Percentiles rank a stretch among this genome's conserved stretches.
Evolutionary conservation across 1,140 invertebrate species (phyloP).

Genomic region (Halesus radiatus): DNA sequence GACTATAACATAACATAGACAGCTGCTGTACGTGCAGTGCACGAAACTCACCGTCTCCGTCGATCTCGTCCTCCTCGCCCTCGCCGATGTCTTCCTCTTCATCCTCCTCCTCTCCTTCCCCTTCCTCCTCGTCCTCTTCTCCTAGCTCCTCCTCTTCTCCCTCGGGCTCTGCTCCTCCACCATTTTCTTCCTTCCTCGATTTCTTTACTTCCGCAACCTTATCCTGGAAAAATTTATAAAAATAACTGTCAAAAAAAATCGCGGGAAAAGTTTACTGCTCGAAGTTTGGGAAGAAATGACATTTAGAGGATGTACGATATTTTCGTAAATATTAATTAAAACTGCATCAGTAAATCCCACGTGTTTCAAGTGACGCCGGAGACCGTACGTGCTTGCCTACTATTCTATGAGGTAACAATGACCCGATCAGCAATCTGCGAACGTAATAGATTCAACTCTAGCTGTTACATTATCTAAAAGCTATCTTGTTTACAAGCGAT

Average conservation of each 20-base stretch:
- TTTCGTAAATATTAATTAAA: too few relatives aligned
- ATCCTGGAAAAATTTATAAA: slow-evolving; percentile 68
- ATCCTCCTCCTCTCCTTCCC: slow-evolving; percentile 76
- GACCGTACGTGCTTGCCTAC: slow-evolving; percentile 1
- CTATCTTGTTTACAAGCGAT: background rate
- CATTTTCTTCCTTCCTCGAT: slow-evolving; percentile 83
- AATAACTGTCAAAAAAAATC: too few relatives aligned
- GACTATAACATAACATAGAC: too few relatives aligned
- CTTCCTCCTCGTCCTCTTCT: slow-evolving; percentile 72
- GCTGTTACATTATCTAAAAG: background rate
- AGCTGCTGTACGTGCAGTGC: background rate
- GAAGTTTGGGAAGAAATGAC: too few relatives aligned
- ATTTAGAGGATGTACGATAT: too few relatives aligned
- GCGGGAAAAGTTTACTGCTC: too few relatives aligned
- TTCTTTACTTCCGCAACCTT: slow-evolving; percentile 83
- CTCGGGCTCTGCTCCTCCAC: slow-evolving; percentile 73
- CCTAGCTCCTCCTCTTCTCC: slow-evolving; percentile 68
- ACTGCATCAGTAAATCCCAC: slow-evolving; percentile 32
- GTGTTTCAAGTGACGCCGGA: slow-evolving; percentile 38
- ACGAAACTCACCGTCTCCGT: slow-evolving; percentile 71
- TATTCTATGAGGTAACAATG: slow-evolving; percentile 40
- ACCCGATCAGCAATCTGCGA: slow-evolving; percentile 36
- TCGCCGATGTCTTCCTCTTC: slow-evolving; percentile 78
- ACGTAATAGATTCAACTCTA: background rate
- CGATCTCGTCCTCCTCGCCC: slow-evolving; percentile 78